phyloP scores from a whole-genome alignment of 2,797 vertebrate species.

The Chromobotia macracanthus region DNA sequence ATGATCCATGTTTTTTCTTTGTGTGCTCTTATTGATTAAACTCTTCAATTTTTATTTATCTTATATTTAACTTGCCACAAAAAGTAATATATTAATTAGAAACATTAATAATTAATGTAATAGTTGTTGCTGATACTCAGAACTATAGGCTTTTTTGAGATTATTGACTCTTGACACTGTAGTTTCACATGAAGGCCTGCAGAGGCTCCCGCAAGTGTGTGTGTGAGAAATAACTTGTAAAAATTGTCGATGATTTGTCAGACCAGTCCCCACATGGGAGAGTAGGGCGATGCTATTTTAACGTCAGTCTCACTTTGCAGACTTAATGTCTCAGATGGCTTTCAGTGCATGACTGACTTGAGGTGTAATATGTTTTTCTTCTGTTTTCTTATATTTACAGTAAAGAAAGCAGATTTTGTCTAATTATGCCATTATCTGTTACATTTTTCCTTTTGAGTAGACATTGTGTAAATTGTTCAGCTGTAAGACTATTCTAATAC shows the following conservation, averaged over 20 bases:
- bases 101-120: not conserved
- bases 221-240: not conserved
- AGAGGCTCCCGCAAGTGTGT: not conserved
- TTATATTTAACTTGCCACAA: not conserved
- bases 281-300: not conserved
- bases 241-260: conserved; percentile 8
- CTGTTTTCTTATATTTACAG: no score
- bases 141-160: not conserved
- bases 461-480: no score
- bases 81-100: not conserved
- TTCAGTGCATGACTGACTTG: not conserved
- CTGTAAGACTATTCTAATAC: no score
- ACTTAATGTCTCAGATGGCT: not conserved
- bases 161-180: not conserved
- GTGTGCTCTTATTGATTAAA: not conserved
- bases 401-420: no score
- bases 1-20: not conserved
- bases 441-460: no score
- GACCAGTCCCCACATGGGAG: not conserved
- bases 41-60: not conserved
- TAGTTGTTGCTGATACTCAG: not conserved
- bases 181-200: not conserved
- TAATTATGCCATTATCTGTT: no score
- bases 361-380: no score
- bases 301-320: not conserved